Conservation (phyloP, 1,140 invertebrate genomes). For the Acyrthosiphon pisum region DNA sequence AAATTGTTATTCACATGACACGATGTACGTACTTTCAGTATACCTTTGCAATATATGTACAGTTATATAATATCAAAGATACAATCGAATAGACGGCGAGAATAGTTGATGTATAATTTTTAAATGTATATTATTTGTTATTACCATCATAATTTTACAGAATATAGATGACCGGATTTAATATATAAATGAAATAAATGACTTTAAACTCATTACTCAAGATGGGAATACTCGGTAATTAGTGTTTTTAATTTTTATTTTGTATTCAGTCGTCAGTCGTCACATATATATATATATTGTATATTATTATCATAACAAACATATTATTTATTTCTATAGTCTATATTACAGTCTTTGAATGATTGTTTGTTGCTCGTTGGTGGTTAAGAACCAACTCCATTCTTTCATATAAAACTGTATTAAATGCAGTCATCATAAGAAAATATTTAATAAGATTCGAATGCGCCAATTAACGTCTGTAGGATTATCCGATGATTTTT, state of each 20-base stretch:
- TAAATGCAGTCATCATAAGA: neutral
- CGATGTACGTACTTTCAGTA: neutral
- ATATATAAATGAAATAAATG: neutral
- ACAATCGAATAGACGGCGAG: neutral
- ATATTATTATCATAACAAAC: neutral
- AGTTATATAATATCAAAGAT: neutral
- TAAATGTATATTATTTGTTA: neutral
- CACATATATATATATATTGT: neutral
- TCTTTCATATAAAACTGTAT: neutral
- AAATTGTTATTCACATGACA: neutral
- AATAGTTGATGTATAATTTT: neutral
- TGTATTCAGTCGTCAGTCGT: neutral
- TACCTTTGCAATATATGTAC: neutral
- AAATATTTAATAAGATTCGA: neutral
- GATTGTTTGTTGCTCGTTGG: neutral
- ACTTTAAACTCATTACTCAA: neutral
- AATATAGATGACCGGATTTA: neutral
- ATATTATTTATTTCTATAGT: neutral
- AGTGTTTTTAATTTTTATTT: neutral
- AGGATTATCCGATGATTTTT: slow-evolving; percentile 19
- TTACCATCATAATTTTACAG: neutral
- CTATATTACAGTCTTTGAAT: neutral
- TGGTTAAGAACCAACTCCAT: neutral
- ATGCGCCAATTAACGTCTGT: neutral
- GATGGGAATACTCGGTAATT: neutral